A percentile compares a stretch with the other conserved stretches of the same genome.
phyloP scores from a whole-genome alignment of 2,888 invertebrate species.

The Tromatobia lineatoria region DNA sequence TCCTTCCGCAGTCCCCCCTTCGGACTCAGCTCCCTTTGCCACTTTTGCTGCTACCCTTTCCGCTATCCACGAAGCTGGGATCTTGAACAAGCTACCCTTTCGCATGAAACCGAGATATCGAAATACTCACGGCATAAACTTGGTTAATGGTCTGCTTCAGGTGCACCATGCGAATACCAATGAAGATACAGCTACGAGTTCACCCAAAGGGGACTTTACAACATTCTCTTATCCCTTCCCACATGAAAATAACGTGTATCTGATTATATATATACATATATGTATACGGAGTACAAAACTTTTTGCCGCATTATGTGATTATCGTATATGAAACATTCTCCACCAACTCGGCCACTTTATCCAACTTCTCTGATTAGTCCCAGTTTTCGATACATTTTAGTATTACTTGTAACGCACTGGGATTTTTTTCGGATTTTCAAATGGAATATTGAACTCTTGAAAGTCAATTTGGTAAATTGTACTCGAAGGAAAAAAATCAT shows the following conservation, averaged over 20 bases:
- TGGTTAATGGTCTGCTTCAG: conserved; percentile 63
- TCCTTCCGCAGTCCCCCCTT: conserved; percentile 11
- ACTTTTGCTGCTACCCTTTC: neutral
- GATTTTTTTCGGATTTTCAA: too few relatives aligned
- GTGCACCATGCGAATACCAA: conserved; percentile 62
- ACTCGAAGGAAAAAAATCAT: too few relatives aligned
- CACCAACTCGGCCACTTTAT: too few relatives aligned
- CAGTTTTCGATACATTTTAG: too few relatives aligned
- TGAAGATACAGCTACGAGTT: conserved; percentile 45
- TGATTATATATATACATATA: neutral
- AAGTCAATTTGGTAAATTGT: too few relatives aligned
- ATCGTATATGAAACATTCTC: too few relatives aligned
- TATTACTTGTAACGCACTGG: too few relatives aligned
- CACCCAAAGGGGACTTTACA: conserved; percentile 10
- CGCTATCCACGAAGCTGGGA: conserved; percentile 21
- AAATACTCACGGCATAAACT: conserved; percentile 63
- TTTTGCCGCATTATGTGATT: too few relatives aligned
- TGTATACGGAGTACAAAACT: too few relatives aligned
- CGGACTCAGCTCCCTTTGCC: conserved; percentile 17
- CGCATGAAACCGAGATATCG: conserved; percentile 56
- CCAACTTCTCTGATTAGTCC: too few relatives aligned
- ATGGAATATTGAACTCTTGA: too few relatives aligned
- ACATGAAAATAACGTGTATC: neutral
- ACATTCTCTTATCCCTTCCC: neutral
- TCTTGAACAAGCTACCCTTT: conserved; percentile 47